Evolutionary conservation across 2,797 vertebrate genomes (phyloP), one percentile per base, ranked within the genome.

Genomic region (Amniataba percoides): DNA sequence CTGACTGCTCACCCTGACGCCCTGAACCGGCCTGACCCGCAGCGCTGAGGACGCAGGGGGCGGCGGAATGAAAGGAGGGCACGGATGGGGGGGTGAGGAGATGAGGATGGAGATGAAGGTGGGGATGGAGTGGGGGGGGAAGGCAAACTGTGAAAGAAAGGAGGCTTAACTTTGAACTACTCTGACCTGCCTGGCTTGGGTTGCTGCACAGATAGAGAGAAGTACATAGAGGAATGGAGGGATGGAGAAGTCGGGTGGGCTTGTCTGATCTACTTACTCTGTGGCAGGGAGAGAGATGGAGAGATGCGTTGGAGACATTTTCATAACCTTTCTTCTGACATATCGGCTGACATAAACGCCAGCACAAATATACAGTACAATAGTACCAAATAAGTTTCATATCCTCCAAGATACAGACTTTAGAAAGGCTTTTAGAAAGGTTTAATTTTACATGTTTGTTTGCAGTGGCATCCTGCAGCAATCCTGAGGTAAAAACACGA

Each of bases 1-100:
- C 73, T 69, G 88, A 86, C 77, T 86, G 82, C 84, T 93, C 90
- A 86, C 81, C 74, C 75, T 83, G 90, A 90, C 1, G 63, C 71
- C 64, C 66, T 86, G 87, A 86, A 83, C 89, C 36, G 23, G 60
- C 58, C 76, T 85, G 87, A 89, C 89, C 91, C 61, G 7, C 51
- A 71, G 49, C n/a, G 71, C 73, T 45, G 69, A 75, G 55, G 71
- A 82, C 13, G 55, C 36, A 7, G 49, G 25, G 73, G 78, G 51
- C 2, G 14, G 49, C 1, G 57, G 18, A 58, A 51, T 55, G 59
- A 58, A 76, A 64, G 45, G 51, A 82, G 48, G 61, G 48, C 40
- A 52, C 0, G 45, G 80, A 39, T 45, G 56, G 10, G 16, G n/a
- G 42, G 34, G 64, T n/a, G 58, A 34, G 19, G 31, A 48, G 68